Percentiles rank a stretch among this genome's conserved stretches.
These are phyloP conservation scores for Omphaloscelis lunosa DNA, from an alignment of 2,888 invertebrate genomes.

Conservation along the genomic window DNA sequence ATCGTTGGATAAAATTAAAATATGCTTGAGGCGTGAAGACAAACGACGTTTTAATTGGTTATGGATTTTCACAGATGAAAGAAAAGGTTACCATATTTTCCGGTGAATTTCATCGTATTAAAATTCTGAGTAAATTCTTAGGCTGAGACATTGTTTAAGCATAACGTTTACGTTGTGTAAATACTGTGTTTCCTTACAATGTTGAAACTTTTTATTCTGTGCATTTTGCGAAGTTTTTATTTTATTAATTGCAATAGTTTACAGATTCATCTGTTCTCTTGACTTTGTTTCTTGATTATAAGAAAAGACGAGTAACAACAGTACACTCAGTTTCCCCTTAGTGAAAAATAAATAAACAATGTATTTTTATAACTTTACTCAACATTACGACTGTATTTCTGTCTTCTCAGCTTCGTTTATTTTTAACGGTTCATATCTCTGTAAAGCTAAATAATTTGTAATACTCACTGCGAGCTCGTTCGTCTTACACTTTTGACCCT, in stretches of 20 bases:
- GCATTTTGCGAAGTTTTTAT: not conserved
- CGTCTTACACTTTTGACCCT: not conserved
- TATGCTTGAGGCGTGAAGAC: not conserved
- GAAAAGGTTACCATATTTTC: not conserved
- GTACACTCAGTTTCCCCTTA: not conserved
- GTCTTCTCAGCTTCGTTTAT: not conserved
- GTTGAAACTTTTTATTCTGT: not conserved
- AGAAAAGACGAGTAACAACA: not conserved
- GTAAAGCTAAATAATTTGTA: not conserved
- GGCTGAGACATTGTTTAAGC: not conserved
- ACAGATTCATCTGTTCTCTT: not conserved
- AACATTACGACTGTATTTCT: conserved; percentile 3
- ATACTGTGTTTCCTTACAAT: not conserved
- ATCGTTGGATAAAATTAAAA: conserved; percentile 14
- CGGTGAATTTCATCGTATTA: not conserved
- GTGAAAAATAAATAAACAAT: conserved; percentile 31
- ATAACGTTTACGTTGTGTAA: too few relatives aligned
- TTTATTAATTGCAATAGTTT: not conserved
- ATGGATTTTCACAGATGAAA: not conserved
- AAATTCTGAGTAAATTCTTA: not conserved
- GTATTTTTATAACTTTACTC: not conserved
- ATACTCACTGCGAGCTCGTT: not conserved
- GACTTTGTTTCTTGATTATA: not conserved
- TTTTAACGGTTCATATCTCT: not conserved
- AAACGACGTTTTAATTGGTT: conserved; percentile 8